Evolutionary conservation across 2,888 invertebrate species (phyloP).

Genomic region (Ornithoptera priamus): DNA sequence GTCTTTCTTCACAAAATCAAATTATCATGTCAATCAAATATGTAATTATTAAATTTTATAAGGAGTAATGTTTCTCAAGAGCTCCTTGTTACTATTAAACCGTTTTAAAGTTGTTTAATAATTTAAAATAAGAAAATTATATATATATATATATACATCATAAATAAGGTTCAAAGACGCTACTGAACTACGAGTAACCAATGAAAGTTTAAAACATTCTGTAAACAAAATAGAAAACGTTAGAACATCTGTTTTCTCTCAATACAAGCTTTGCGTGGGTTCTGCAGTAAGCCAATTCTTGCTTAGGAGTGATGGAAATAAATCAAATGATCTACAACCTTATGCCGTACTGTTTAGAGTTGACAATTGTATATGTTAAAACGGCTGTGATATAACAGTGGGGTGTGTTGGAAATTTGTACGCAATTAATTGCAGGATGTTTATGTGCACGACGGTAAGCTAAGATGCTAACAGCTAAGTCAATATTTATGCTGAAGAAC

Average conservation of each 20-base stretch:
- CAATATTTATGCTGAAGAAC: constrained; percentile 25
- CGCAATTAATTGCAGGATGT: constrained; percentile 66
- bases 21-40: too few relatives aligned
- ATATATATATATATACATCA: background rate
- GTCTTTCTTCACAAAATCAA: too few relatives aligned
- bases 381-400: background rate
- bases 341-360: background rate
- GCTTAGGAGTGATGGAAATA: background rate
- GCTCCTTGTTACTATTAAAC: background rate
- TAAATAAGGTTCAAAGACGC: background rate
- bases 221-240: constrained; percentile 53
- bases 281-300: constrained; percentile 20
- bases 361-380: constrained; percentile 3
- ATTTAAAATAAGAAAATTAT: background rate
- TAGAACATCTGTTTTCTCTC: constrained; percentile 62
- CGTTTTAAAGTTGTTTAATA: too few relatives aligned
- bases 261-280: constrained; percentile 35
- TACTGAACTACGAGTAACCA: constrained; percentile 16
- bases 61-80: background rate
- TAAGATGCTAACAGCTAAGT: constrained; percentile 33
- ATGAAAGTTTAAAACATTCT: constrained; percentile 36
- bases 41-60: background rate
- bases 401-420: constrained; percentile 28
- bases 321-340: constrained; percentile 4
- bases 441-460: constrained; percentile 44